A percentile compares a stretch with the other conserved stretches of the same genome.
These are phyloP conservation scores for Podarcis siculus DNA, from an alignment of 2,797 vertebrate genomes.

Conservation along the genomic window DNA sequence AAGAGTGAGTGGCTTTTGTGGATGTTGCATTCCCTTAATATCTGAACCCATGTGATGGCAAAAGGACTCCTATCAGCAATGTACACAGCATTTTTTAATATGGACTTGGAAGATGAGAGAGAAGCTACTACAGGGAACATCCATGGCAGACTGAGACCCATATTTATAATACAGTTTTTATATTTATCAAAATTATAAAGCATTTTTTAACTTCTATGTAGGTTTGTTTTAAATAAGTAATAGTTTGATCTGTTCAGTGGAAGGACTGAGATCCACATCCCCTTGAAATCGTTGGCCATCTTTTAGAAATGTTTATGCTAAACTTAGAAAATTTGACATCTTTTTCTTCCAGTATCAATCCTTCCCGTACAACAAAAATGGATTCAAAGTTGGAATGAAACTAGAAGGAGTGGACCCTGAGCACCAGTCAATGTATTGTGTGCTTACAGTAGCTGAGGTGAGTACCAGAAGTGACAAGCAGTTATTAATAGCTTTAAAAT, in stretches of 20 bases:
- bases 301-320: constrained; percentile 28
- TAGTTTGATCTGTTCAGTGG: not conserved
- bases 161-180: not conserved
- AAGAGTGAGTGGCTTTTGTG: not conserved
- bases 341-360: constrained; percentile 80
- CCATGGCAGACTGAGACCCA: not conserved
- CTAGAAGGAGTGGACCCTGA: constrained; percentile 86
- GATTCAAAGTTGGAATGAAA: constrained; percentile 86
- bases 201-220: not conserved
- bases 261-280: not conserved
- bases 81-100: not conserved
- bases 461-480: not conserved
- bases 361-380: constrained; percentile 86
- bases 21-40: not conserved
- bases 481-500: not conserved
- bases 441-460: constrained; percentile 85
- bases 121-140: not conserved
- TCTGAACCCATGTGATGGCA: not conserved
- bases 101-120: not conserved
- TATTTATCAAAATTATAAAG: not conserved
- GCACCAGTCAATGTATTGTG: constrained; percentile 86
- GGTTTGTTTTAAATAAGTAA: not conserved
- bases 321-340: constrained; percentile 27
- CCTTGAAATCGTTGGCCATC: not conserved
- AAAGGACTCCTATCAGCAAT: not conserved